Evolutionary conservation across 2,113 vertebrate genomes (phyloP).

Genomic region (Rhinoderma darwinii): DNA sequence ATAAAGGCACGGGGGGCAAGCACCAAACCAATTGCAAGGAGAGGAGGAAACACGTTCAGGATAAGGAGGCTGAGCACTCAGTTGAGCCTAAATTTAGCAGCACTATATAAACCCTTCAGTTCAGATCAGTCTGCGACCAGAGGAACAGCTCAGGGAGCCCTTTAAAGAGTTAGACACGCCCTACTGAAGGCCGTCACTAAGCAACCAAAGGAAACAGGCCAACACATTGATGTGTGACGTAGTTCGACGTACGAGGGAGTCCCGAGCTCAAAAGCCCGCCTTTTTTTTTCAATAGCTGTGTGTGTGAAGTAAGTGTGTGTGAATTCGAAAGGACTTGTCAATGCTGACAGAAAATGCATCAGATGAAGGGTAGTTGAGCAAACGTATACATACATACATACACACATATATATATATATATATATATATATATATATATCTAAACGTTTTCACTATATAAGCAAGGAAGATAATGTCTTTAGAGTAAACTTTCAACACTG

Average conservation of each 20-base stretch:
- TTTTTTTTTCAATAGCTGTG: not conserved
- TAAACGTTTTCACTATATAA: too few species aligned
- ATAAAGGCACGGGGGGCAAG: conserved; percentile 62
- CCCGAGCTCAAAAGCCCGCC: conserved; percentile 28
- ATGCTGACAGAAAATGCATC: not conserved
- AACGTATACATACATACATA: too few species aligned
- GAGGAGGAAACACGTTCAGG: conserved; percentile 87
- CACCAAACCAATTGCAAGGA: conserved; percentile 80
- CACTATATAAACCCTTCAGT: conserved; percentile 79
- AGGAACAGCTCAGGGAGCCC: conserved; percentile 52
- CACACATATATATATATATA: too few species aligned
- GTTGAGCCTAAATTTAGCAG: conserved; percentile 85
- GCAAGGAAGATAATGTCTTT: too few species aligned
- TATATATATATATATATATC: too few species aligned
- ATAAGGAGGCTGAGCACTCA: conserved; percentile 74
- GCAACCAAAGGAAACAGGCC: conserved; percentile 57
- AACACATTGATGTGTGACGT: not conserved
- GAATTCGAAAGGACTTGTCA: not conserved
- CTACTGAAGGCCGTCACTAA: conserved; percentile 39
- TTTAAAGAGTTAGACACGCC: conserved; percentile 72
- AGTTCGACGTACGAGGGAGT: not conserved
- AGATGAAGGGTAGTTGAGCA: not conserved
- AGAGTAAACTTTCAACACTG: too few species aligned
- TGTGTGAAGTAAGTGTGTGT: not conserved
- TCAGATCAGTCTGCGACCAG: conserved; percentile 61